These are phyloP conservation scores for Gracilinanus agilis DNA, from an alignment of 2,113 vertebrate species.

Conservation along the genomic window DNA sequence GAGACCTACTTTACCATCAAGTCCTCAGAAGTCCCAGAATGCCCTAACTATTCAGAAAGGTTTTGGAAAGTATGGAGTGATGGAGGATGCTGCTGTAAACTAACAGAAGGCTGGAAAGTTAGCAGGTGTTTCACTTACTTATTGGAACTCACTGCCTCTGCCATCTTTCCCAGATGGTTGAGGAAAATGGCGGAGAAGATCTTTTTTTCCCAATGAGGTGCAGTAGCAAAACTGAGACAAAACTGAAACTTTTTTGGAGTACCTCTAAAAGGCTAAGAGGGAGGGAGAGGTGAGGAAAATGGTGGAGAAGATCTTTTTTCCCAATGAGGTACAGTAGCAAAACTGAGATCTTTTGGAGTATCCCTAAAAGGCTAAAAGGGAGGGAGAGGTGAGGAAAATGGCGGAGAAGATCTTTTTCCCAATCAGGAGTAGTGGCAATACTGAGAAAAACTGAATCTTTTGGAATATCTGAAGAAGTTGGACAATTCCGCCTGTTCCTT, in stretches of 20 bases:
- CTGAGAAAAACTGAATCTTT: no score
- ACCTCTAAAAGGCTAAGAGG: neutral
- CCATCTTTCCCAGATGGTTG: neutral
- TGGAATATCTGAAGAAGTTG: neutral
- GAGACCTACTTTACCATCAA: neutral
- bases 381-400: no score
- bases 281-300: neutral
- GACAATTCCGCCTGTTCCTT: neutral
- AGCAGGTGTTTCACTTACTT: neutral
- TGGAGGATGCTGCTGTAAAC: neutral
- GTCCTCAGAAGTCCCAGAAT: neutral
- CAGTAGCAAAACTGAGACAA: neutral
- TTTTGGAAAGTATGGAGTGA: neutral
- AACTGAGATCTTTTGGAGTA: no score
- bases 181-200: neutral
- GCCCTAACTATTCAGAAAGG: neutral
- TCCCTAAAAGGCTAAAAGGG: no score
- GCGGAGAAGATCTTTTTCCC: no score
- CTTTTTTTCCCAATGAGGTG: neutral
- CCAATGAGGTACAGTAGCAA: no score
- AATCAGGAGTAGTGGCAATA: no score
- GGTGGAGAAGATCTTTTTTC: no score
- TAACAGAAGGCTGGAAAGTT: neutral
- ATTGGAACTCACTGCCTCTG: neutral
- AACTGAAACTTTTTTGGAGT: neutral